Evolutionary conservation across 2,113 vertebrate genomes (phyloP).

Genomic region (Theropithecus gelada): DNA sequence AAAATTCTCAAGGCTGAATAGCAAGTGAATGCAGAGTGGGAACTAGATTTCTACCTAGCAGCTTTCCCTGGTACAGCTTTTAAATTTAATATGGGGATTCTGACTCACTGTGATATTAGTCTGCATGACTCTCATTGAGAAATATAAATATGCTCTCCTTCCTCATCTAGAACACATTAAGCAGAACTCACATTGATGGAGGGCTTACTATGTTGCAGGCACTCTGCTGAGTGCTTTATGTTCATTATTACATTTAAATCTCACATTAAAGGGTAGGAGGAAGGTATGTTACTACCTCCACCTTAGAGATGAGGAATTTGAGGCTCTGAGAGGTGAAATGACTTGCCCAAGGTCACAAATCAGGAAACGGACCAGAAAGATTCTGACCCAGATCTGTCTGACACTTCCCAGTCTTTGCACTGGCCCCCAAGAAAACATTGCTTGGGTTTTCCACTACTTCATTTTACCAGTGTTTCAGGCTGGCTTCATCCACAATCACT

Average conservation of each 20-base stretch:
- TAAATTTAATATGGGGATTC: not conserved
- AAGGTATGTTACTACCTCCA: not conserved
- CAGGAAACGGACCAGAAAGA: not conserved
- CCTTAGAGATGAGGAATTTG: not conserved
- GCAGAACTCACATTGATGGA: not conserved
- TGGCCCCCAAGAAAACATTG: not conserved
- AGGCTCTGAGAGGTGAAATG: not conserved
- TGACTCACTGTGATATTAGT: not conserved
- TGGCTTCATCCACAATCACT: not conserved
- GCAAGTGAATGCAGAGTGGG: not conserved
- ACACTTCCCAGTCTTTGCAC: not conserved
- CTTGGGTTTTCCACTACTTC: not conserved
- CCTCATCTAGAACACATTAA: not conserved
- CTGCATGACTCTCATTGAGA: not conserved
- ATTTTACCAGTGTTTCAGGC: not conserved
- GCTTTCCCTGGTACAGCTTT: not conserved
- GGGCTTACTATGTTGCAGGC: not conserved
- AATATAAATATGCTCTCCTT: not conserved
- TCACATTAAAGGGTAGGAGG: not conserved
- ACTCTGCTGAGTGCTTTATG: not conserved
- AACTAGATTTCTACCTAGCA: not conserved
- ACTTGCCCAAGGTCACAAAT: not conserved
- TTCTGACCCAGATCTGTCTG: not conserved
- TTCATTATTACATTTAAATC: not conserved
- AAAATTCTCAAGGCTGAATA: not conserved